Evolutionary conservation across 1,140 invertebrate species (phyloP), one percentile per base, ranked within the genome.

Genomic region (Battus philenor): DNA sequence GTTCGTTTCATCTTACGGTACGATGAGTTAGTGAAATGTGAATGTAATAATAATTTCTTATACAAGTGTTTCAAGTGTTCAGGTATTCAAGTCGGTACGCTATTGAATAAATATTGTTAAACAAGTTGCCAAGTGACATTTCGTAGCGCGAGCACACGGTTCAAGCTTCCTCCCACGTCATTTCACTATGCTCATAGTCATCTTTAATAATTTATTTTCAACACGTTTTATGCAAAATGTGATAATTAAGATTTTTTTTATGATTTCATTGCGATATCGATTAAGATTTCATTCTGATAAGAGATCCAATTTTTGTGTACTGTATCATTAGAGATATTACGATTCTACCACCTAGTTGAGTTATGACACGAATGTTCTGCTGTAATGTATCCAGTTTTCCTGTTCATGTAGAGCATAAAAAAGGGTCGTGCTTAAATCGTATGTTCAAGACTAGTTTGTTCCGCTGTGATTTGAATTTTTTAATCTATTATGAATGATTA

Each of bases 21-120:
- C 15, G 16, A 5, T 11, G 33, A n/a, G 16, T 17, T 15, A 36
- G 15, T 10, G 16, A 15, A 36, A 36, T 36, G 16, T 73, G 68
- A 78, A 83, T 72, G 68, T 76, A 73, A 74, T 78, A 77, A 80
- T 70, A 50, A 67, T 78, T 78, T 77, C 73, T 66, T 68, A 66
- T 62, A 71, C 60, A 61, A 74, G 70, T 63, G 62, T 61, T 61
- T 77, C 66, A 65, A 82, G 78, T 74, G 67, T 62, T 50, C 67
- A 65, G 70, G 66, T 68, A 59, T 74, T 68, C 54, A 66, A 72
- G 67, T 63, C 60, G 53, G 54, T 69, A 52, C 60, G 64, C 60
- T 67, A 70, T 83, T 83, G 72, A 79, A 83, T 74, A 80, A 80
- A 83, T 72, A 83, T 79, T 74, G 66, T 79, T 66, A 50, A 68